Evolutionary conservation across 1,140 invertebrate genomes (phyloP).

Genomic region (Drosophila rhopaloa): DNA sequence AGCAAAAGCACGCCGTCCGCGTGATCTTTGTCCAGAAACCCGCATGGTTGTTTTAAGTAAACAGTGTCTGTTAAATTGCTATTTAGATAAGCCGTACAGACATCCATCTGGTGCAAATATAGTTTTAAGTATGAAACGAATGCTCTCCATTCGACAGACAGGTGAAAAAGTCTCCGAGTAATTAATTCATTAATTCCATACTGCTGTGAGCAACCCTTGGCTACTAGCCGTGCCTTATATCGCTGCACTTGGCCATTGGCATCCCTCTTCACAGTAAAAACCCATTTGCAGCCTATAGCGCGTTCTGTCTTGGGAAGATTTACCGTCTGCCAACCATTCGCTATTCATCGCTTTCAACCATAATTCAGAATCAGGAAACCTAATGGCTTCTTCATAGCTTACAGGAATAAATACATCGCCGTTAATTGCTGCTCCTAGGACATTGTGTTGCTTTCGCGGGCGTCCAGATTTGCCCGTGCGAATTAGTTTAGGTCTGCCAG

Average conservation of each 20-base stretch:
- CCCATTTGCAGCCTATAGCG: conserved; percentile 2
- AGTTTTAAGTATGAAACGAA: conserved; percentile 4
- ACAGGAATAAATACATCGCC: too few relatives aligned
- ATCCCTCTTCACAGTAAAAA: too few relatives aligned
- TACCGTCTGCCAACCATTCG: too few relatives aligned
- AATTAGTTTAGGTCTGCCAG: too few relatives aligned
- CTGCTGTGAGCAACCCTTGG: too few relatives aligned
- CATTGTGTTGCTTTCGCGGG: neutral
- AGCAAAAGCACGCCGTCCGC: neutral
- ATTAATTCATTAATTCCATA: conserved; percentile 2
- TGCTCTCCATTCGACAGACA: neutral
- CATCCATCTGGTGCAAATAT: conserved; percentile 7
- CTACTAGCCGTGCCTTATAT: too few relatives aligned
- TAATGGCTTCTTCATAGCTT: too few relatives aligned
- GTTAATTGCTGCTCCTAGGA: too few relatives aligned
- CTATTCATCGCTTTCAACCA: neutral
- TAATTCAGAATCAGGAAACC: neutral
- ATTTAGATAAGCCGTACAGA: conserved; percentile 1
- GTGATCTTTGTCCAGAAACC: neutral
- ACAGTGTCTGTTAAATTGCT: conserved; percentile 3
- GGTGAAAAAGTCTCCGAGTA: neutral
- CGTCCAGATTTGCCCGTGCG: too few relatives aligned
- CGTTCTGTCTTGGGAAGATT: neutral
- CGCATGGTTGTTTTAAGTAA: neutral
- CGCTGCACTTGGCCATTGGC: too few relatives aligned